These are phyloP conservation scores for Amphipyra tragopoginis DNA, from an alignment of 2,888 invertebrate species.

Conservation along the genomic window DNA sequence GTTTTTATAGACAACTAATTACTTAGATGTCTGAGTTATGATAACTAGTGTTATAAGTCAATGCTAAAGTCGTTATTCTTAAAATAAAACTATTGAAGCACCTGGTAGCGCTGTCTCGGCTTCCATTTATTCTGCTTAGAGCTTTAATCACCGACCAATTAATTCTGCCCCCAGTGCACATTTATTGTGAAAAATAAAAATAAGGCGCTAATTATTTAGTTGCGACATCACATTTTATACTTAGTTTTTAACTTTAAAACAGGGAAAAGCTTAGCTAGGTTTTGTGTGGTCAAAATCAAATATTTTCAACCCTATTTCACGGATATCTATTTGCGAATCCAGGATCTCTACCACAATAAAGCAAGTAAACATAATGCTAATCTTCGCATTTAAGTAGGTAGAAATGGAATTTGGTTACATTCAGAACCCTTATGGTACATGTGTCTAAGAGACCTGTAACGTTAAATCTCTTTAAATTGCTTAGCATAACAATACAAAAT, in stretches of 20 bases:
- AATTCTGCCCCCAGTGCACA: conserved; percentile 27
- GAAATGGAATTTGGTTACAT: too few relatives aligned
- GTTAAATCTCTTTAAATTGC: too few relatives aligned
- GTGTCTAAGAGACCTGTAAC: too few relatives aligned
- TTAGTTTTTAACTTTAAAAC: not conserved
- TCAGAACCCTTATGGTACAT: too few relatives aligned
- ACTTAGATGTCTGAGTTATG: conserved; percentile 26
- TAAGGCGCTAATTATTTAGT: not conserved
- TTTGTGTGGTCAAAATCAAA: too few relatives aligned
- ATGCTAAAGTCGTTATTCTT: conserved; percentile 35
- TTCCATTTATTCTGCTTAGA: conserved; percentile 41
- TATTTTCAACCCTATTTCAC: too few relatives aligned
- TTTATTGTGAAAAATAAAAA: conserved; percentile 21
- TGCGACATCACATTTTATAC: not conserved
- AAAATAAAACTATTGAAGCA: conserved; percentile 28
- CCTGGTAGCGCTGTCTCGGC: conserved; percentile 24
- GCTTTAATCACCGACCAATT: conserved; percentile 37
- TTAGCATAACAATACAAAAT: too few relatives aligned
- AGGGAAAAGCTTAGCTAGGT: too few relatives aligned
- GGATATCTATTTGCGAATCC: too few relatives aligned
- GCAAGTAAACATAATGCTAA: too few relatives aligned
- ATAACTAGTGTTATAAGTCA: conserved; percentile 40
- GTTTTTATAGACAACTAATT: conserved; percentile 25
- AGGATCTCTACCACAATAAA: too few relatives aligned
- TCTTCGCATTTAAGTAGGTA: too few relatives aligned